These are phyloP conservation scores for Frankliniella fusca DNA, from an alignment of 2,888 invertebrate species.

Conservation along the genomic window DNA sequence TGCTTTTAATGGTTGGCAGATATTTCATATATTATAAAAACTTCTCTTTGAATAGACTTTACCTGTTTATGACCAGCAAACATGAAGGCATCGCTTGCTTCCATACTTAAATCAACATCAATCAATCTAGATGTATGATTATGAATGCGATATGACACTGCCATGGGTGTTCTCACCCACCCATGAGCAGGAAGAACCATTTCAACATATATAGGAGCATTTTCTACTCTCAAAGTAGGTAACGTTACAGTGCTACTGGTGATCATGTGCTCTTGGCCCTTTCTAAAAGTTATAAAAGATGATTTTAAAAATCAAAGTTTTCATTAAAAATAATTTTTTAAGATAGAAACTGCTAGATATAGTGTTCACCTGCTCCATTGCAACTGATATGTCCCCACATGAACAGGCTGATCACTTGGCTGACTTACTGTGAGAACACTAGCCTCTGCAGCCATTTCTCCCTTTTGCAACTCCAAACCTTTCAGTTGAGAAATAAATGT, in stretches of 20 bases:
- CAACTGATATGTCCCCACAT: constrained; percentile 54
- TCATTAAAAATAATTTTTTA: constrained; percentile 14
- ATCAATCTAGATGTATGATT: constrained; percentile 69
- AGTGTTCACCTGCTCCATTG: constrained; percentile 54
- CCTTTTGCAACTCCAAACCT: constrained; percentile 48
- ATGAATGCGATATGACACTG: constrained; percentile 64
- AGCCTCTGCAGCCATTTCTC: constrained; percentile 54
- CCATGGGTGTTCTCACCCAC: constrained; percentile 61
- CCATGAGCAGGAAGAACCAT: constrained; percentile 64
- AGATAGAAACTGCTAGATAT: neutral
- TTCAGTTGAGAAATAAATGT: constrained; percentile 44
- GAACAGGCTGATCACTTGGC: constrained; percentile 50
- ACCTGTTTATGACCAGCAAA: constrained; percentile 92
- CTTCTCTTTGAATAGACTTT: constrained; percentile 32
- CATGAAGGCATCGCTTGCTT: constrained; percentile 87
- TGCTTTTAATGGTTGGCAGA: constrained; percentile 24
- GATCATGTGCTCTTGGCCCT: constrained; percentile 42
- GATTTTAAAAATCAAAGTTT: constrained; percentile 29
- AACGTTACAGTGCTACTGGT: constrained; percentile 55
- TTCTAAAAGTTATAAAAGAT: constrained; percentile 41
- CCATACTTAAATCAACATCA: constrained; percentile 69
- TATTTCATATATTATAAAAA: constrained; percentile 21
- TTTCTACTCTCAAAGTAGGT: constrained; percentile 56
- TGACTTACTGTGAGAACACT: constrained; percentile 49
- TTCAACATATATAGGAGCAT: constrained; percentile 49